phyloP scores from a whole-genome alignment of 2,113 vertebrate genomes.

The Oncorhynchus tshawytscha region DNA sequence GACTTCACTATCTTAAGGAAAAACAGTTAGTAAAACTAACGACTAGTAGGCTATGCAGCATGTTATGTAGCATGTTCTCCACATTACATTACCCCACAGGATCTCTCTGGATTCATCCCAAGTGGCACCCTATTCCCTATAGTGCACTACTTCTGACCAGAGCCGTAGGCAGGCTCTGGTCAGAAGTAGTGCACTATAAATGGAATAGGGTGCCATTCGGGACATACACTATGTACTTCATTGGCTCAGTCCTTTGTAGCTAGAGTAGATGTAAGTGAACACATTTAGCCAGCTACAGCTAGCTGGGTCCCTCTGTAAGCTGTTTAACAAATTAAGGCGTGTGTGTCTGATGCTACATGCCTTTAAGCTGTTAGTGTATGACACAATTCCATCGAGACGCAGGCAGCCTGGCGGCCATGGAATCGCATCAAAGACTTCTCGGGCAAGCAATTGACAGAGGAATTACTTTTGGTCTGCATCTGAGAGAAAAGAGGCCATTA shows the following conservation, averaged over 20 bases:
- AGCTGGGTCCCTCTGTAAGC: background rate
- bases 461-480: background rate
- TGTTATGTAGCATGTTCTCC: background rate
- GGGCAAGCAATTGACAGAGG: background rate
- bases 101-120: too few species aligned
- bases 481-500: constrained; percentile 9
- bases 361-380: constrained; percentile 16
- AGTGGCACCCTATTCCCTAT: too few species aligned
- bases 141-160: too few species aligned
- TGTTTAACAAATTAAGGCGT: background rate
- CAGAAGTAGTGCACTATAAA: too few species aligned
- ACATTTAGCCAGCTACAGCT: background rate
- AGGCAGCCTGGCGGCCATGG: background rate
- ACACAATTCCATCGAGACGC: background rate
- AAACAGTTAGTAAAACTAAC: background rate
- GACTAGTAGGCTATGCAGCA: background rate
- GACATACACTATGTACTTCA: too few species aligned
- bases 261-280: background rate
- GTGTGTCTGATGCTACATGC: background rate
- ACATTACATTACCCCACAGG: background rate
- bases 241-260: background rate
- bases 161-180: too few species aligned
- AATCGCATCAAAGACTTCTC: background rate
- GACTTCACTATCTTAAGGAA: background rate
- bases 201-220: too few species aligned